Conservation (phyloP, 2,888 invertebrate species). For the Agonopterix arenella region DNA sequence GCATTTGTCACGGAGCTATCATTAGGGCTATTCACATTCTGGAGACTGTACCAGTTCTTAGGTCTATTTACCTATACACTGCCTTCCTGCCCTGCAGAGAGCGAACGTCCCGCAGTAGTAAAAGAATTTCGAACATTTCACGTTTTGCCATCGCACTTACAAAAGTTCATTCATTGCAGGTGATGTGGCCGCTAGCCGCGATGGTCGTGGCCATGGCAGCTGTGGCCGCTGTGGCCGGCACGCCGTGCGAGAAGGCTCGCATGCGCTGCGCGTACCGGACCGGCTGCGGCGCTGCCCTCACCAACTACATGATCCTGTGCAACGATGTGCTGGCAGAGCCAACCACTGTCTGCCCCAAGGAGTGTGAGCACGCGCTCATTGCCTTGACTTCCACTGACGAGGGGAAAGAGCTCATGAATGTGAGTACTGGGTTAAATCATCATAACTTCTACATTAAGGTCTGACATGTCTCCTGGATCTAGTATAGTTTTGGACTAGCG, state of each 20-base stretch:
- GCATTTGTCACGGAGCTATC: too few relatives aligned
- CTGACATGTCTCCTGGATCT: too few relatives aligned
- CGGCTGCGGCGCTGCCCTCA: constrained; percentile 86
- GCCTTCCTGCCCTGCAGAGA: too few relatives aligned
- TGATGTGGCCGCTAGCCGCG: constrained; percentile 59
- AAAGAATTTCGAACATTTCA: too few relatives aligned
- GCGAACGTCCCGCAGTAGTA: too few relatives aligned
- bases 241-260: constrained; percentile 81
- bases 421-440: constrained; percentile 49
- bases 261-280: constrained; percentile 84
- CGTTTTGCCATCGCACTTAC: too few relatives aligned
- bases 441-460: too few relatives aligned
- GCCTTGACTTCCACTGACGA: constrained; percentile 88
- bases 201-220: constrained; percentile 34
- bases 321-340: constrained; percentile 80
- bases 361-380: constrained; percentile 86
- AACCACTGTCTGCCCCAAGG: constrained; percentile 79
- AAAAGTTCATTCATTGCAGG: constrained; percentile 26
- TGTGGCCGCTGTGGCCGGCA: constrained; percentile 39
- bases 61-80: too few relatives aligned
- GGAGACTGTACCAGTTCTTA: too few relatives aligned
- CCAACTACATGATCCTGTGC: constrained; percentile 86
- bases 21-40: too few relatives aligned
- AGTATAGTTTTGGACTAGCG: too few relatives aligned
- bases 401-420: constrained; percentile 86